Conservation (phyloP, 1,140 invertebrate species). For the Drosophila melanica region DNA sequence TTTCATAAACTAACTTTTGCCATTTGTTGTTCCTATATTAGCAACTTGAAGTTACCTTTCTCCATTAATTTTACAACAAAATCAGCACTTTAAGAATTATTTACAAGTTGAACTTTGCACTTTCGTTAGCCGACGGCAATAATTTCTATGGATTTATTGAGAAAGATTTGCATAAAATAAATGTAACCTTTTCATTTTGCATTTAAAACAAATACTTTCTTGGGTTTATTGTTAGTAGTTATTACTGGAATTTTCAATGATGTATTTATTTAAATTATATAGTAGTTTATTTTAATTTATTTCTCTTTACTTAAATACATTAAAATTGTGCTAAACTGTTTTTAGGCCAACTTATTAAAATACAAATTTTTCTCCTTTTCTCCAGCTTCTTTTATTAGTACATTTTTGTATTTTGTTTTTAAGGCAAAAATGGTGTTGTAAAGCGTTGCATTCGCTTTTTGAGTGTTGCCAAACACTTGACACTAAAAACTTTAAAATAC, state of each 20-base stretch:
- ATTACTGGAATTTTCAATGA: no score
- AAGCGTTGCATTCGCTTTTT: conserved; percentile 8
- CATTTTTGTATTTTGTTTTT: background rate
- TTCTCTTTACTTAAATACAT: background rate
- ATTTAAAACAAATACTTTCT: no score
- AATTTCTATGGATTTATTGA: no score
- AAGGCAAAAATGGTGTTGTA: conserved; percentile 11
- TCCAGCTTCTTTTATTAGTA: background rate
- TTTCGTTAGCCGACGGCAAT: no score
- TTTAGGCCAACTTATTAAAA: background rate
- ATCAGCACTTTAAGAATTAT: background rate
- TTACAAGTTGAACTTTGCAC: background rate
- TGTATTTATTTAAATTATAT: no score
- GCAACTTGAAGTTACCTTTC: no score
- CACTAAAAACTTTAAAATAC: conserved; percentile 27
- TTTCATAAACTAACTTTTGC: conserved; percentile 2
- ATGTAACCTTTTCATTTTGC: no score
- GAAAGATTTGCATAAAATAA: no score
- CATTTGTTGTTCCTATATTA: background rate
- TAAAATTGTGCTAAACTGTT: background rate
- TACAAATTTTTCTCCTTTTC: background rate
- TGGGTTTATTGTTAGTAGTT: no score
- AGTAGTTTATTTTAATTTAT: no score
- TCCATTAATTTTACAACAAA: no score
- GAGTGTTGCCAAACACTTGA: conserved; percentile 33